Conservation (phyloP, 2,113 vertebrate genomes). For the Oreamnos americanus region DNA sequence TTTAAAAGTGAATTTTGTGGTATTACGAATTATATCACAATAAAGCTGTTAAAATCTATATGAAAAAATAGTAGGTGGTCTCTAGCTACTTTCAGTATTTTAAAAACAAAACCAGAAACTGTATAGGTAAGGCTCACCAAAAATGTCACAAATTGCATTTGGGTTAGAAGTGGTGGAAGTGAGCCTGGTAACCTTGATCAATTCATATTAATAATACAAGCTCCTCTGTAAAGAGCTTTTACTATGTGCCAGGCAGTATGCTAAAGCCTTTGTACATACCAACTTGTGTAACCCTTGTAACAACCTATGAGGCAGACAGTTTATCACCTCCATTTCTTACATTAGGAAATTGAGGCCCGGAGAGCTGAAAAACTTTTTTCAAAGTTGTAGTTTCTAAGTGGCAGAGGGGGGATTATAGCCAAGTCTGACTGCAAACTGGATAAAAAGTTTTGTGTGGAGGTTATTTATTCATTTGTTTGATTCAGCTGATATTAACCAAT, state of each 20-base stretch:
- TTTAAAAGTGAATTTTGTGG: neutral
- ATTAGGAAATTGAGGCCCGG: neutral
- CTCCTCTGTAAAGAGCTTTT: neutral
- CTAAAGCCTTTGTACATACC: neutral
- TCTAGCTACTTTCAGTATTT: too few relatives aligned
- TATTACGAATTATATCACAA: neutral
- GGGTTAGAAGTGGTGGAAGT: neutral
- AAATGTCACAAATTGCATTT: neutral
- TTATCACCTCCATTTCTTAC: neutral
- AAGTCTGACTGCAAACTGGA: neutral
- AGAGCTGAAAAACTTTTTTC: neutral
- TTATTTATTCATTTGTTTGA: neutral
- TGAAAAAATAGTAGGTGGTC: neutral
- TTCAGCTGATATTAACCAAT: neutral
- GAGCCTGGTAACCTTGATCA: neutral
- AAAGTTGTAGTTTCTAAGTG: neutral
- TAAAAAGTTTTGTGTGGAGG: neutral
- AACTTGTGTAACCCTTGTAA: neutral
- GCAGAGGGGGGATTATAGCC: neutral
- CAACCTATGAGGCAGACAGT: neutral
- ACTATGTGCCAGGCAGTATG: neutral
- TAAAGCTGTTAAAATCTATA: neutral
- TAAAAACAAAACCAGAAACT: neutral
- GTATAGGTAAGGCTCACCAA: neutral
- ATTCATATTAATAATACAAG: neutral